Percentiles rank a stretch among this genome's conserved stretches.
Evolutionary conservation across 2,888 invertebrate genomes (phyloP).

Genomic region (Cheilosia impressa): DNA sequence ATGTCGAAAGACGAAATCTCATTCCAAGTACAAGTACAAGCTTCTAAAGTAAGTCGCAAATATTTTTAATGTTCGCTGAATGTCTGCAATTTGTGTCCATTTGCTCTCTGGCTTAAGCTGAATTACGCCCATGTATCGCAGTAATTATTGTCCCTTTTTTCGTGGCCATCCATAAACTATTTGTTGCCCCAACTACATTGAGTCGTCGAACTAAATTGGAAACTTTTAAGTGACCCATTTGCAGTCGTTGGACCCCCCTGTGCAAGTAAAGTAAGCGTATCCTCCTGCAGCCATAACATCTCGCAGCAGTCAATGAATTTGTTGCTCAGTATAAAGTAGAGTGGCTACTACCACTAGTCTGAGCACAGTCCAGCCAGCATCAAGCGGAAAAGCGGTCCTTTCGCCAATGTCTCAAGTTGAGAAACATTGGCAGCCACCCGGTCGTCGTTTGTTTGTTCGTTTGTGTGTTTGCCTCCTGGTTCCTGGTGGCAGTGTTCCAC

Average conservation of each 20-base stretch:
- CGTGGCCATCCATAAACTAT: not conserved
- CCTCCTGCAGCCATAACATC: not conserved
- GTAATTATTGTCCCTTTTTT: too few species aligned
- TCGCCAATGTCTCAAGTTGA: conserved; percentile 40
- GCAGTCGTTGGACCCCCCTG: conserved; percentile 20
- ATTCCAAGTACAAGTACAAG: too few species aligned
- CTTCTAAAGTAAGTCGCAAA: too few species aligned
- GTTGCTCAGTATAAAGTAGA: conserved; percentile 8
- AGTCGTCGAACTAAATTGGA: too few species aligned
- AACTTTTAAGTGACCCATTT: too few species aligned
- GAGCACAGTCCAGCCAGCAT: conserved; percentile 47
- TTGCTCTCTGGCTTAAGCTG: too few species aligned
- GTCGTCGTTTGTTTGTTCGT: conserved; percentile 43
- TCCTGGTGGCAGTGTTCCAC: conserved; percentile 63
- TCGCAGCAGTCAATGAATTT: conserved; percentile 40
- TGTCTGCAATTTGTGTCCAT: too few species aligned
- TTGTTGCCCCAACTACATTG: not conserved
- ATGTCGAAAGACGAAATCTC: too few species aligned
- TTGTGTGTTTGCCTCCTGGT: conserved; percentile 49
- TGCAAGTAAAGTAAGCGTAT: not conserved
- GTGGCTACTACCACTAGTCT: conserved; percentile 17
- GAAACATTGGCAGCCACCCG: conserved; percentile 7
- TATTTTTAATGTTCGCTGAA: too few species aligned
- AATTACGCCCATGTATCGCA: too few species aligned
- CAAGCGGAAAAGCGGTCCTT: conserved; percentile 44